Conservation (phyloP, 2,797 vertebrate genomes). For the Triplophysa bombifrons region DNA sequence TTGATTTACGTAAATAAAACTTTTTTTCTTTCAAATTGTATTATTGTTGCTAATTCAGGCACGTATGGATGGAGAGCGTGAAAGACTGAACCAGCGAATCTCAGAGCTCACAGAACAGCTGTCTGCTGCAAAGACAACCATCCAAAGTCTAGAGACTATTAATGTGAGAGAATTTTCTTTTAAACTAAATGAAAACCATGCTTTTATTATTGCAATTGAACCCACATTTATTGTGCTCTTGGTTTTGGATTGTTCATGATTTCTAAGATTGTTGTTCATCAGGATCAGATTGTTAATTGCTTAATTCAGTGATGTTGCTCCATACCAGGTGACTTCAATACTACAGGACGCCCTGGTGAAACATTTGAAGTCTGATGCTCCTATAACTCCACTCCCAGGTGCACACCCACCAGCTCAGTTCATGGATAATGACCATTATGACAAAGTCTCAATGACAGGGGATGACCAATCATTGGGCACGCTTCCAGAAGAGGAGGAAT, state of each 20-base stretch:
- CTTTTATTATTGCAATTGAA: too few relatives aligned
- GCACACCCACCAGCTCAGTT: conserved; percentile 75
- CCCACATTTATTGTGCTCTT: too few relatives aligned
- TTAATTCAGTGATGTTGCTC: conserved; percentile 25
- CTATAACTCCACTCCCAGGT: conserved; percentile 62
- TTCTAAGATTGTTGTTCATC: too few relatives aligned
- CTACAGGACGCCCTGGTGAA: conserved; percentile 62
- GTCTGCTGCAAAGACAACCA: conserved; percentile 65
- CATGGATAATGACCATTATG: conserved; percentile 71
- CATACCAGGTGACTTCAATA: conserved; percentile 65
- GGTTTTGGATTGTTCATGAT: not conserved
- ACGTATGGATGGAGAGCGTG: conserved; percentile 73
- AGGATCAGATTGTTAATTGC: too few relatives aligned
- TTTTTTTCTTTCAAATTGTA: not conserved
- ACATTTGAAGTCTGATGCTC: conserved; percentile 66
- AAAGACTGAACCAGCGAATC: conserved; percentile 70
- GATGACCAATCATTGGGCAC: conserved; percentile 73
- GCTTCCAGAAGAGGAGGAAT: conserved; percentile 78
- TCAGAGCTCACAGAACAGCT: conserved; percentile 72
- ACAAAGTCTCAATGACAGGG: conserved; percentile 56
- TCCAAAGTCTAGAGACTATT: conserved; percentile 66
- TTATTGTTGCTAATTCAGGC: conserved; percentile 59
- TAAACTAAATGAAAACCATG: too few relatives aligned
- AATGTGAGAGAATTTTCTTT: conserved; percentile 66
- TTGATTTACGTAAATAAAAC: too few relatives aligned